Conservation (phyloP, 1,140 invertebrate genomes). For the Cydia amplana region DNA sequence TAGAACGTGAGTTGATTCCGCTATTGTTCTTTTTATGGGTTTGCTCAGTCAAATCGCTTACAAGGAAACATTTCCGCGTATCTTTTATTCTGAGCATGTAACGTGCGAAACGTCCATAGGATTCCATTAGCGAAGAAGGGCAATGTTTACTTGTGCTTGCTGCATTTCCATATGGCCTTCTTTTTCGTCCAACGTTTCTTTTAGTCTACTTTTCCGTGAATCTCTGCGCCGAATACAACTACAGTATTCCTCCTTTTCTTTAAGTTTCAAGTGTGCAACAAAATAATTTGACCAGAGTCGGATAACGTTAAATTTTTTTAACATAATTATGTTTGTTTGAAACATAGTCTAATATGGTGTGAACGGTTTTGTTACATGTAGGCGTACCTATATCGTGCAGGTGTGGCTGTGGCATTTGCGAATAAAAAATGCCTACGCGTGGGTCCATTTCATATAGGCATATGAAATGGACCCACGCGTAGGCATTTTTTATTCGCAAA, state of each 20-base stretch:
- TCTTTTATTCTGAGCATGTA: constrained; percentile 6
- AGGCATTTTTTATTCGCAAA: too few species aligned
- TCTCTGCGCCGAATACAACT: too few species aligned
- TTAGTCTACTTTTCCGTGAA: neutral
- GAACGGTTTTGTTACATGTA: neutral
- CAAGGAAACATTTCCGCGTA: constrained; percentile 18
- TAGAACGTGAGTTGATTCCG: neutral
- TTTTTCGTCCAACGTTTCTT: neutral
- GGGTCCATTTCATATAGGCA: too few species aligned
- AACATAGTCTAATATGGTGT: neutral
- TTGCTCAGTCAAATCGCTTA: neutral
- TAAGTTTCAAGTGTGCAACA: too few species aligned
- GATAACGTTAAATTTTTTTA: too few species aligned
- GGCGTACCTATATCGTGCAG: neutral
- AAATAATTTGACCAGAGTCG: too few species aligned
- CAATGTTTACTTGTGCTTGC: neutral
- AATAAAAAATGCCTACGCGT: too few species aligned
- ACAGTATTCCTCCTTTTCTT: too few species aligned
- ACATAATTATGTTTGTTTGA: too few species aligned
- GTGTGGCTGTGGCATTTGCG: constrained; percentile 1
- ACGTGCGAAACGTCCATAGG: neutral
- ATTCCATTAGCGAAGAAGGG: neutral
- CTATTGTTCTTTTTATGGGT: constrained; percentile 6
- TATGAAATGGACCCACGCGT: too few species aligned
- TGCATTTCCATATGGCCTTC: neutral